A percentile compares a stretch with the other conserved stretches of the same genome.
phyloP scores from a whole-genome alignment of 2,888 invertebrate genomes.

The Toxonevra muliebris region DNA sequence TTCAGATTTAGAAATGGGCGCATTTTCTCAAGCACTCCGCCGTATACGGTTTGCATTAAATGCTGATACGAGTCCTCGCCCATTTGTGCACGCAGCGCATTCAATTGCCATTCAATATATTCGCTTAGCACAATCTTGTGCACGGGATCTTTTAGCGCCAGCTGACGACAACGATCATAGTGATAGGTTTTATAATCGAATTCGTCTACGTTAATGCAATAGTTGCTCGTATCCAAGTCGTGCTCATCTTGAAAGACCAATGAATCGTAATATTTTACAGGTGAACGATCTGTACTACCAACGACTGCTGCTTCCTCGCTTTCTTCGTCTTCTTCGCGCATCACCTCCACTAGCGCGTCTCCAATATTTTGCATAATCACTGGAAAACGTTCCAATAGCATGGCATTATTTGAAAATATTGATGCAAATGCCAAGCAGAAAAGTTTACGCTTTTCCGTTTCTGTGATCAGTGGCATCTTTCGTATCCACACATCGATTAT shows the following conservation, averaged over 20 bases:
- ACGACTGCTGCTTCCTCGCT: constrained; percentile 12
- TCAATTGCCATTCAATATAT: constrained; percentile 77
- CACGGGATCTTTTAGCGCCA: constrained; percentile 79
- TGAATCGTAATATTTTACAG: constrained; percentile 59
- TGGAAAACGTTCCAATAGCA: constrained; percentile 77
- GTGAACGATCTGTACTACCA: constrained; percentile 30
- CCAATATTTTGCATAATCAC: constrained; percentile 78
- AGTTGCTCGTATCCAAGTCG: constrained; percentile 57
- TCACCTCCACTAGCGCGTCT: constrained; percentile 83
- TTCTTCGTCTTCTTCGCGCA: constrained; percentile 74
- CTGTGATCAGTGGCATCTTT: constrained; percentile 80
- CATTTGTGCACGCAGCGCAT: constrained; percentile 75
- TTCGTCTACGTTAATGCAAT: constrained; percentile 63
- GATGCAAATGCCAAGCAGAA: constrained; percentile 78
- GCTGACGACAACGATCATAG: constrained; percentile 74
- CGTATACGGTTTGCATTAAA: constrained; percentile 76
- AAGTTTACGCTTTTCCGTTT: constrained; percentile 84
- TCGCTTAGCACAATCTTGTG: constrained; percentile 79
- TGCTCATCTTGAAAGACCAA: constrained; percentile 64
- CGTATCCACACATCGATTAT: constrained; percentile 82
- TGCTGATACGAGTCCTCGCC: constrained; percentile 80
- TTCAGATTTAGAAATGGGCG: constrained; percentile 67
- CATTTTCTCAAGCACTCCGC: constrained; percentile 77
- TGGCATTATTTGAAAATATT: constrained; percentile 74
- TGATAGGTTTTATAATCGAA: constrained; percentile 75